phyloP scores from a whole-genome alignment of 1,140 invertebrate species.

The Lethocerus indicus region DNA sequence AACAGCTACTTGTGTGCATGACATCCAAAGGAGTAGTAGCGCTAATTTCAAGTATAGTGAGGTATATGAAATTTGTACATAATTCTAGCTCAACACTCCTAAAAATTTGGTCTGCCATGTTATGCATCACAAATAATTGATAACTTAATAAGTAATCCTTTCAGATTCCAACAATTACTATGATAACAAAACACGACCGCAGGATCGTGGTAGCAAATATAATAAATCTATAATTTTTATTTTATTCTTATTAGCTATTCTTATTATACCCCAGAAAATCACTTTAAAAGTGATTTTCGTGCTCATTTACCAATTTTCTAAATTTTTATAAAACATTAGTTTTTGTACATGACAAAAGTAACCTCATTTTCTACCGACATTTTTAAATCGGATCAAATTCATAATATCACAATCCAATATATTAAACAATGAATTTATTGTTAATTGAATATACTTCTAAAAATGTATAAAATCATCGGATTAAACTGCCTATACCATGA shows the following conservation, averaged over 20 bases:
- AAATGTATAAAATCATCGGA: not conserved
- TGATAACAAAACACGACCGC: too few species aligned
- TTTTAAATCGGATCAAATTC: constrained; percentile 5
- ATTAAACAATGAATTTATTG: not conserved
- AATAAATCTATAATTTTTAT: too few species aligned
- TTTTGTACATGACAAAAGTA: constrained; percentile 9
- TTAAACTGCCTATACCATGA: not conserved
- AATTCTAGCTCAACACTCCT: not conserved
- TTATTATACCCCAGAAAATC: not conserved
- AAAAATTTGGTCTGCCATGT: constrained; percentile 12
- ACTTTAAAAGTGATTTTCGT: not conserved
- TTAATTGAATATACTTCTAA: not conserved
- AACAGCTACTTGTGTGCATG: constrained; percentile 6
- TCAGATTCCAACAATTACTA: too few species aligned
- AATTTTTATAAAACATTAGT: constrained; percentile 3
- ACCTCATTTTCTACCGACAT: constrained; percentile 5
- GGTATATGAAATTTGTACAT: constrained; percentile 1
- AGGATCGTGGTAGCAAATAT: too few species aligned
- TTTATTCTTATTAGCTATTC: too few species aligned
- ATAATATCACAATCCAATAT: not conserved
- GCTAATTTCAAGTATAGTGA: not conserved
- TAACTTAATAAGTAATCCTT: constrained; percentile 4
- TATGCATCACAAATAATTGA: constrained; percentile 12
- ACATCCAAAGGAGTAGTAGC: not conserved
- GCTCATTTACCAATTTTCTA: not conserved